Evolutionary conservation across 2,888 invertebrate species (phyloP).

Genomic region (Micoletzkya japonica): DNA sequence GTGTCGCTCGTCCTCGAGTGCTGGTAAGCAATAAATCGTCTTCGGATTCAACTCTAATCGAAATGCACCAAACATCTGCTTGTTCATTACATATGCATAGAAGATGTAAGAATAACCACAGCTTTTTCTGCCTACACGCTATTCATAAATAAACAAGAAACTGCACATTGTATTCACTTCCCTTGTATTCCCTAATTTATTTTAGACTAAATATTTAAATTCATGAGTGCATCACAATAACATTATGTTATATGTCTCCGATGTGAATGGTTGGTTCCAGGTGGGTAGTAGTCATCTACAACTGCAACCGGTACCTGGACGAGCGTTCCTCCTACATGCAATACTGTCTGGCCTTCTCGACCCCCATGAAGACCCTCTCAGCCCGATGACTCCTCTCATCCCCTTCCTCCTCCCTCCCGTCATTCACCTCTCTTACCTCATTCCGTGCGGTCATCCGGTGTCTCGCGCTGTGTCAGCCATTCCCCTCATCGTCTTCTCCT

Average conservation of each 20-base stretch:
- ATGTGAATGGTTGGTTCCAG: too few species aligned
- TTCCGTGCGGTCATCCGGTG: background rate
- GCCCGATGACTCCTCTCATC: conserved; percentile 31
- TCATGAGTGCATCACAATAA: too few species aligned
- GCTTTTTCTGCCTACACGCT: too few species aligned
- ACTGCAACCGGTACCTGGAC: conserved; percentile 58
- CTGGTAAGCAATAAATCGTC: conserved; percentile 45
- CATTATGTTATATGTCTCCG: too few species aligned
- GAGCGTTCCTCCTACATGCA: conserved; percentile 61
- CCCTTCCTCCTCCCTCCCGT: background rate
- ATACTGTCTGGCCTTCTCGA: conserved; percentile 62
- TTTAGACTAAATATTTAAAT: too few species aligned
- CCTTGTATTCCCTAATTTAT: too few species aligned
- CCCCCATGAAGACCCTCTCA: conserved; percentile 62
- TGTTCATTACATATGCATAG: too few species aligned
- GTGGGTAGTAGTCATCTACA: conserved; percentile 45
- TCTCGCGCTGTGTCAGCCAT: background rate
- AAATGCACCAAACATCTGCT: too few species aligned
- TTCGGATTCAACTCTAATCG: background rate
- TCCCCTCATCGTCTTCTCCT: background rate
- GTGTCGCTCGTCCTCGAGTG: conserved; percentile 51
- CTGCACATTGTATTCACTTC: too few species aligned
- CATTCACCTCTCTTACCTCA: background rate
- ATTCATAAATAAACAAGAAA: too few species aligned
- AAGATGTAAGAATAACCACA: too few species aligned